A percentile compares a stretch with the other conserved stretches of the same genome.
Evolutionary conservation across 1,140 invertebrate genomes (phyloP).

Genomic region (Monochamus saltuarius): DNA sequence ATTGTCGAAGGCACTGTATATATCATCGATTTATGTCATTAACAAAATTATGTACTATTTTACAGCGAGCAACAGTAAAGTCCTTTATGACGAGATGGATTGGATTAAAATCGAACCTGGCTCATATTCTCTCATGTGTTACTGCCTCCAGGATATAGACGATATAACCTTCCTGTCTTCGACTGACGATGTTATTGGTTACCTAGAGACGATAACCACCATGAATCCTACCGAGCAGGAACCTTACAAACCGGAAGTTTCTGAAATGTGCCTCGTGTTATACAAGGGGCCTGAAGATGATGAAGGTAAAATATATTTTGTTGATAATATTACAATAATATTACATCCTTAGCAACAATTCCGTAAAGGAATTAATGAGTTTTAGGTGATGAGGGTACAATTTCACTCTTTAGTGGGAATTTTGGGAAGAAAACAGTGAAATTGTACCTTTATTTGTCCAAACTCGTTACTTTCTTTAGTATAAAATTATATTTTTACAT

Average conservation of each 20-base stretch:
- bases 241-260: conserved; percentile 18
- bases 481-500: no score
- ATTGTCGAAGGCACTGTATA: no score
- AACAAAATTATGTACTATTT: no score
- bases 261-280: conserved; percentile 24
- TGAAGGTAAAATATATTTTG: conserved; percentile 13
- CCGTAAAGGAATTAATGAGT: no score
- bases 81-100: conserved; percentile 17
- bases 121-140: conserved; percentile 10
- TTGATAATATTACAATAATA: not conserved
- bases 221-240: conserved; percentile 3
- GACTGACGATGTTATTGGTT: conserved; percentile 2
- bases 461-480: no score
- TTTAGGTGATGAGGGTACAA: no score
- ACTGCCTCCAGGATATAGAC: conserved; percentile 7
- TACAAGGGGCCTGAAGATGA: conserved; percentile 11
- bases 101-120: conserved; percentile 18
- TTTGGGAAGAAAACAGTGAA: no score
- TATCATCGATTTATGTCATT: no score
- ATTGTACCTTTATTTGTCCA: no score
- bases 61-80: no score
- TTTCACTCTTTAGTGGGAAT: no score
- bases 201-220: conserved; percentile 8
- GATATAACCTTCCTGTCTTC: conserved; percentile 14
- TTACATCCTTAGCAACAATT: not conserved